Evolutionary conservation across 2,113 vertebrate species (phyloP).

Genomic region (Pangasianodon hypophthalmus): DNA sequence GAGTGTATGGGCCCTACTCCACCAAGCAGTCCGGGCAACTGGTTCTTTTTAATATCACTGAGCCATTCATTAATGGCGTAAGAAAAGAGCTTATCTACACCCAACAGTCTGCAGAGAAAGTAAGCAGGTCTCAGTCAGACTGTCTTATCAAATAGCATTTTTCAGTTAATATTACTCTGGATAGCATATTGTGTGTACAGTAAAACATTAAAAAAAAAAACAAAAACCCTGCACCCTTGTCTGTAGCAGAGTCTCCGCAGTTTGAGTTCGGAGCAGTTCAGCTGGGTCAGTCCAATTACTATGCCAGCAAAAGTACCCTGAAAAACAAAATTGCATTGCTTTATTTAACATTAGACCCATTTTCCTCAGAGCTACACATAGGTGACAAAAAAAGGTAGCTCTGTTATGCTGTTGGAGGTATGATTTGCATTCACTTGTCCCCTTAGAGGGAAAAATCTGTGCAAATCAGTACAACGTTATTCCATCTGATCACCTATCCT

Average conservation of each 20-base stretch:
- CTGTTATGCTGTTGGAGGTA: not conserved
- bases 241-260: conserved; percentile 91
- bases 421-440: not conserved
- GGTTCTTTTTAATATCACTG: conserved; percentile 96
- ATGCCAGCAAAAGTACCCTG: conserved; percentile 97
- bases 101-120: conserved; percentile 80
- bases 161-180: not conserved
- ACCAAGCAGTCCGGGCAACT: conserved; percentile 92
- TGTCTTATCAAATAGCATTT: not conserved
- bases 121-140: conserved; percentile 36
- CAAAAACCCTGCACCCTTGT: conserved; percentile 82
- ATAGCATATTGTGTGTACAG: not conserved
- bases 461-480: not conserved
- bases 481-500: not conserved
- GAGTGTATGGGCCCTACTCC: conserved; percentile 98
- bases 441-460: not conserved
- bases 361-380: not conserved
- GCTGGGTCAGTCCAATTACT: conserved; percentile 92
- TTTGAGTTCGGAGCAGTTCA: conserved; percentile 96
- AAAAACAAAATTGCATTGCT: conserved; percentile 38
- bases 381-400: not conserved
- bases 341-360: not conserved
- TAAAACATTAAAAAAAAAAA: not conserved
- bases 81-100: conserved; percentile 93
- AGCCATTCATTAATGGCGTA: conserved; percentile 96